These are phyloP conservation scores for Alethe diademata DNA, from an alignment of 2,113 vertebrate species.

Conservation along the genomic window DNA sequence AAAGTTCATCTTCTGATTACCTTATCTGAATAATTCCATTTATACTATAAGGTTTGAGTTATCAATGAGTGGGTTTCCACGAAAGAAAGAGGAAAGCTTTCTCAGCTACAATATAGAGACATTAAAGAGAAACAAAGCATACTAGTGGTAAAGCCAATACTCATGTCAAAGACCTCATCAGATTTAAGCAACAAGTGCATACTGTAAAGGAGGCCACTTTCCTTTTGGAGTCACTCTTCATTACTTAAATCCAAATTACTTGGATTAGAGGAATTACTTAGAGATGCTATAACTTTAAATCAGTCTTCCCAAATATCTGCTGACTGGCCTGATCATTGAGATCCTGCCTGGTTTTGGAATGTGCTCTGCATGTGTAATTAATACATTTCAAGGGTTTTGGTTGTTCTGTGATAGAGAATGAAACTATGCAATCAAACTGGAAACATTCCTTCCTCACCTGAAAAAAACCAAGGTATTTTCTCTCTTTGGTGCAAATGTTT, in stretches of 20 bases:
- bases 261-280: not conserved
- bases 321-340: not conserved
- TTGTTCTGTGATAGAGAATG: not conserved
- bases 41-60: not conserved
- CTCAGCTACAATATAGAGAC: not conserved
- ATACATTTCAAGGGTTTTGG: not conserved
- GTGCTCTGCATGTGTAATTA: not conserved
- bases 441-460: not conserved
- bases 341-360: not conserved
- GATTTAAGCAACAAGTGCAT: not conserved
- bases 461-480: not conserved
- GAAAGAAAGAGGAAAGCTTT: not conserved
- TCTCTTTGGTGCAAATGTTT: not conserved
- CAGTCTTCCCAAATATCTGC: not conserved
- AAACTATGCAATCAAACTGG: not conserved
- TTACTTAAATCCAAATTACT: not conserved
- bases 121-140: not conserved
- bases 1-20: not conserved
- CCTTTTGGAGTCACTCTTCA: not conserved
- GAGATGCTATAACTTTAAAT: not conserved
- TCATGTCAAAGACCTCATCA: not conserved
- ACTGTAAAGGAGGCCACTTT: not conserved
- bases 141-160: not conserved
- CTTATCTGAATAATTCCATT: not conserved
- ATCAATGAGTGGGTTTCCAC: not conserved